Conservation (phyloP, 1,140 invertebrate species). For the Littorina saxatilis region DNA sequence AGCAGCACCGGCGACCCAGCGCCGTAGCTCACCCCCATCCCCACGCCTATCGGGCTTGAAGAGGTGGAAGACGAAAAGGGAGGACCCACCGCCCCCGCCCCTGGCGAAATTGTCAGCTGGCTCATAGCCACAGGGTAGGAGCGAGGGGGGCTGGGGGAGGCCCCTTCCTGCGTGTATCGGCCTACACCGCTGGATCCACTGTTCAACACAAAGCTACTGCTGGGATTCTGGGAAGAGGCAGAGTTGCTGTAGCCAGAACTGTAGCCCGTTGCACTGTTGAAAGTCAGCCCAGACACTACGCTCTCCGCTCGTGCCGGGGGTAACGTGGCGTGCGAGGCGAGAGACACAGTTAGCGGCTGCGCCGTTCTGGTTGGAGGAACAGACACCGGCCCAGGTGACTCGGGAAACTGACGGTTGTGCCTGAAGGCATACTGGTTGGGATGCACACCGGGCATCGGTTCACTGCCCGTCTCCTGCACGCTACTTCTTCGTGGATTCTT, state of each 20-base stretch:
- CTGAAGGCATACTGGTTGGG: background rate
- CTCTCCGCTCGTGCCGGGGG: background rate
- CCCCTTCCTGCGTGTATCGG: background rate
- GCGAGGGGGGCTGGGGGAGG: background rate
- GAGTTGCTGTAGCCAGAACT: background rate
- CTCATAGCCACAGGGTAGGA: background rate
- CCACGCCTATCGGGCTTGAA: background rate
- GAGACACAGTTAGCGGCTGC: conserved; percentile 24
- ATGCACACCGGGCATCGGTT: background rate
- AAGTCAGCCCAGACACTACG: background rate
- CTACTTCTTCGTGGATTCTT: background rate
- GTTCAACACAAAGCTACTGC: background rate
- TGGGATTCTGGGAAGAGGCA: background rate
- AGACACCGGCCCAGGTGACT: background rate
- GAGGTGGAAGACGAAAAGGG: background rate
- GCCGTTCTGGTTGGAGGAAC: conserved; percentile 7
- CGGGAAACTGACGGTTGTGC: background rate
- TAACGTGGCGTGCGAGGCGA: background rate
- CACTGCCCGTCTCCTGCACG: conserved; percentile 15
- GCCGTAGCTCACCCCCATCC: background rate
- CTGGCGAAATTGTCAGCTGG: background rate
- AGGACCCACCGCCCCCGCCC: background rate
- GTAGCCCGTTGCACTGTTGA: background rate
- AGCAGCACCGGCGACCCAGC: background rate
- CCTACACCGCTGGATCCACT: background rate